Base-by-base conservation (phyloP, 2,888 invertebrate species). In the Shargacucullia verbasci region DNA sequence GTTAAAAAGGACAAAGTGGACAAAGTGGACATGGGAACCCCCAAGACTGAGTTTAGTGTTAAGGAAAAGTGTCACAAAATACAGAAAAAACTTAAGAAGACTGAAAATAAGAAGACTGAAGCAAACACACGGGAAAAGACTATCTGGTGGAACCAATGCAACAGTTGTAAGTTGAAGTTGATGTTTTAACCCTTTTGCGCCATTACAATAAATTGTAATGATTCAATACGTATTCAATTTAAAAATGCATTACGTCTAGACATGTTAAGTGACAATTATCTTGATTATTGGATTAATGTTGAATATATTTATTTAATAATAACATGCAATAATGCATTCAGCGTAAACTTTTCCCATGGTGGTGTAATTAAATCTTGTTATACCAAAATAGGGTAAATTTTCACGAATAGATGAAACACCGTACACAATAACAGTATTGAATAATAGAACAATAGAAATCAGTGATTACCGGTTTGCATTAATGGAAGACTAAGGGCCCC, bases 121-220 rank as follows among this genome's bases (percentile, higher is more conserved):
- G 79, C 66, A 45, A 79, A 82, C 35, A 77, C 81, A 55, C 89
- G 85, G 58, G 92, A 94, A 79, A 94, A 94, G 82, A 90, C 87
- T 29, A 93, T 94, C 70, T 94, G 94, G 94, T 94, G 94, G 94
- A 92, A 93, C 63, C 92, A 94, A 77, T 92, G 93, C 82, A 91
- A 84, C 79, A 89, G 91, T 76, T 83, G 94, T 94, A 84, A 94
- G 94, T 92, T 82, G 40, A 54, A 61, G 14, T 40, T 57, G 46
- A 49, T 67, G 35, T 46, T 59, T 41, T 53, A 11, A 54, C 13
- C 37, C 40, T 49, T 53, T 35, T 56, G 31, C 34, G n/a, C 1
- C n/a, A 47, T 46, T 44, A 13, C 2, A 12, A 33, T 59, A 41
- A 11, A 33, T 15, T 69, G 14, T 41, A 52, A 56, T 48, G 14